These are phyloP conservation scores for Lipophrys pholis DNA, from an alignment of 2,113 vertebrate species.

Conservation along the genomic window DNA sequence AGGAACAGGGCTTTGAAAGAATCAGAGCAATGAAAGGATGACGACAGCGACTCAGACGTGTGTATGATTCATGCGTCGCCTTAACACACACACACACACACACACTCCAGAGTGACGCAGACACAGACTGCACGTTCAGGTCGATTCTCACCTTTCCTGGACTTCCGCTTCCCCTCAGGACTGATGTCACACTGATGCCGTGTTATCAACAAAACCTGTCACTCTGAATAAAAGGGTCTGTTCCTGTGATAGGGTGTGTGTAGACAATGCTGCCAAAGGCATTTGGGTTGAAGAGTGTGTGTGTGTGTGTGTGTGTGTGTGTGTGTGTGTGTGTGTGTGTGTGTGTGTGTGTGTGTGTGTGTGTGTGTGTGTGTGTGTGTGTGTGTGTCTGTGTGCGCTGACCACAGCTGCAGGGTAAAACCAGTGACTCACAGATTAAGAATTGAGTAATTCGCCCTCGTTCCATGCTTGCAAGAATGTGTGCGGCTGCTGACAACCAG, in stretches of 20 bases:
- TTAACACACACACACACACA: background rate
- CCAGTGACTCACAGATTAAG: constrained; percentile 46
- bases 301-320: constrained; percentile 23
- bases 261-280: constrained; percentile 57
- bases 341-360: constrained; percentile 30
- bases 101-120: background rate
- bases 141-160: constrained; percentile 11
- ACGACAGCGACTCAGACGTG: constrained; percentile 16
- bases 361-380: constrained; percentile 23
- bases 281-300: constrained; percentile 67
- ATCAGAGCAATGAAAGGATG: constrained; percentile 18
- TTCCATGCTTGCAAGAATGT: background rate
- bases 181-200: constrained; percentile 18
- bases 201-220: constrained; percentile 51
- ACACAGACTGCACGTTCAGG: constrained; percentile 6
- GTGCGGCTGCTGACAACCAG: constrained; percentile 41
- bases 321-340: too few relatives aligned
- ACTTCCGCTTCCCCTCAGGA: constrained; percentile 22
- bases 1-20: background rate
- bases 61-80: constrained; percentile 27
- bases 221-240: constrained; percentile 12
- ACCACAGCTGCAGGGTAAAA: constrained; percentile 62
- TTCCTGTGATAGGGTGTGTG: constrained; percentile 32
- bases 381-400: background rate
- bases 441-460: constrained; percentile 36